A percentile compares a stretch with the other conserved stretches of the same genome.
phyloP scores from a whole-genome alignment of 1,140 invertebrate species.

The Triops cancriformis region DNA sequence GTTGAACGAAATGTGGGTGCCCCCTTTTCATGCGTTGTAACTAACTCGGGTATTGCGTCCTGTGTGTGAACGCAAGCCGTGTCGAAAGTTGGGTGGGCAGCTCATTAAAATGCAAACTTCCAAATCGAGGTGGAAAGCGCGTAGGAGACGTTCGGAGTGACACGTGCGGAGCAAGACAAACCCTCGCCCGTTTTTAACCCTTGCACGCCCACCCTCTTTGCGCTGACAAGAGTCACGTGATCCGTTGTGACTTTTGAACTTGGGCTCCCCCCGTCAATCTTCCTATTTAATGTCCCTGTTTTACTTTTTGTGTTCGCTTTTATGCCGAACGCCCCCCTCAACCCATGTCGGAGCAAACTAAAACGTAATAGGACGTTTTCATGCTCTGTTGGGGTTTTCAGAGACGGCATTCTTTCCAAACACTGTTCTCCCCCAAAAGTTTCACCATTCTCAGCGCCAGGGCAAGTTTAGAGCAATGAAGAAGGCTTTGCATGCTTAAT shows the following conservation, averaged over 20 bases:
- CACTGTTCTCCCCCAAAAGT: background rate
- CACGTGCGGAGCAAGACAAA: slow-evolving; percentile 9
- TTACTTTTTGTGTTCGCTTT: background rate
- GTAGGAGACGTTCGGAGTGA: background rate
- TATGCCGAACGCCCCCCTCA: background rate
- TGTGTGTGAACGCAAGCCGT: background rate
- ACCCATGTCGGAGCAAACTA: no score
- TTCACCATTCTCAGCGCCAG: background rate
- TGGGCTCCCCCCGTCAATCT: background rate
- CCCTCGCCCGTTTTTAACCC: background rate
- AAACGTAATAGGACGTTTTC: background rate
- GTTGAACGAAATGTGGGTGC: background rate
- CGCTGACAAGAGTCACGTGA: slow-evolving; percentile 8
- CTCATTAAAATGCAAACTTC: slow-evolving; percentile 14
- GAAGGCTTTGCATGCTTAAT: background rate
- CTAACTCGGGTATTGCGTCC: background rate
- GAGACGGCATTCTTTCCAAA: background rate
- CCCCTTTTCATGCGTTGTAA: background rate
- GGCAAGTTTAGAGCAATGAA: background rate
- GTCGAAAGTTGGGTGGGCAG: slow-evolving; percentile 8
- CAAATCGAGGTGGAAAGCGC: background rate
- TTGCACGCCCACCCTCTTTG: background rate
- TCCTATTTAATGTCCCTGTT: background rate
- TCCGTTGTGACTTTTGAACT: slow-evolving; percentile 2
- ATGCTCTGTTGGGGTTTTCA: background rate